Evolutionary conservation across 2,888 invertebrate species (phyloP).

Genomic region (Rutpela maculata): DNA sequence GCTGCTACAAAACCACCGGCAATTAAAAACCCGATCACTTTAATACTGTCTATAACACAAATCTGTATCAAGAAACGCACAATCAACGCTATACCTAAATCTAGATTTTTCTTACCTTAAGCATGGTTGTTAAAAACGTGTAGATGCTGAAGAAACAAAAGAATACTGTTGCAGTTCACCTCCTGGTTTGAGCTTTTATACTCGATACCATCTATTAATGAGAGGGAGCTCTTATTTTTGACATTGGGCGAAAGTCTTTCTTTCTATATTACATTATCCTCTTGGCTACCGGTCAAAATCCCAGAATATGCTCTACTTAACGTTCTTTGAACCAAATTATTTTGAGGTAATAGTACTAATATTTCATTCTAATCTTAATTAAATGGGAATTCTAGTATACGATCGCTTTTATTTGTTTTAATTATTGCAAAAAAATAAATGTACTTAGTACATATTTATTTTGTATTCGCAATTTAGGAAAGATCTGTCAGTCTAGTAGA

Average conservation of each 20-base stretch:
- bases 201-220: conserved; percentile 11
- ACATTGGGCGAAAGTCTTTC: conserved; percentile 56
- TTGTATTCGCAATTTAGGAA: too few relatives aligned
- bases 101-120: conserved; percentile 27
- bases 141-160: conserved; percentile 26
- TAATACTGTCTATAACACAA: too few relatives aligned
- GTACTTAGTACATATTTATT: not conserved
- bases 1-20: not conserved
- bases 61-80: too few relatives aligned
- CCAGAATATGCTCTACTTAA: conserved; percentile 51
- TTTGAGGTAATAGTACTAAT: conserved; percentile 15
- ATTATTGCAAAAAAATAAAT: not conserved
- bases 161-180: conserved; percentile 4
- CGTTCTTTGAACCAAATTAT: conserved; percentile 52
- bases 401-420: not conserved
- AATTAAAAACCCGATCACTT: too few relatives aligned
- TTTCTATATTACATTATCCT: conserved; percentile 45
- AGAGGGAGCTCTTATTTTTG: conserved; percentile 48
- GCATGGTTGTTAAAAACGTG: conserved; percentile 10
- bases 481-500: too few relatives aligned
- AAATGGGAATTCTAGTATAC: not conserved
- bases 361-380: conserved; percentile 10
- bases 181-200: conserved; percentile 26
- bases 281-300: conserved; percentile 35
- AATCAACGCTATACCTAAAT: not conserved